phyloP scores from a whole-genome alignment of 2,888 invertebrate species.

The Nezara viridula region DNA sequence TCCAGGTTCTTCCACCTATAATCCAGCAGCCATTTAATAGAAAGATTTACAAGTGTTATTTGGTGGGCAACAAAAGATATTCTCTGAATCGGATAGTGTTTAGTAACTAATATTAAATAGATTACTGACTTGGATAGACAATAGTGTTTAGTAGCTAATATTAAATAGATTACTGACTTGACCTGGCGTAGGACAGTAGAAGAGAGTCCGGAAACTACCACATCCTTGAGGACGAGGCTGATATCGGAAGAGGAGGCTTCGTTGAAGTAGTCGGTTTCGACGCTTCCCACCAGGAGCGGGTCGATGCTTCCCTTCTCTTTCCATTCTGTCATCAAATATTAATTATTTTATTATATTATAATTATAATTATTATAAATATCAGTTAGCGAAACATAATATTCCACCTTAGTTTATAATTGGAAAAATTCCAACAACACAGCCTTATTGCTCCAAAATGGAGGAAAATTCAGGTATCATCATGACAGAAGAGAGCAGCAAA shows the following conservation, averaged over 20 bases:
- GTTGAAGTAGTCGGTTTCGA: slow-evolving; percentile 36
- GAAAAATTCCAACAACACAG: no score
- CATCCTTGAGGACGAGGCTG: slow-evolving; percentile 55
- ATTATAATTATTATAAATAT: no score
- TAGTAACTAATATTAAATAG: no score
- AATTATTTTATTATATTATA: no score
- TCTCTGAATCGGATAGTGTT: no score
- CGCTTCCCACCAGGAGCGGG: slow-evolving; percentile 52
- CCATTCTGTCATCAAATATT: not conserved
- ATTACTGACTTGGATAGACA: no score
- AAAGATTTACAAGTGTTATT: not conserved
- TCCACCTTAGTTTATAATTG: no score
- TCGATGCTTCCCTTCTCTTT: slow-evolving; percentile 18
- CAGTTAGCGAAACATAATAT: not conserved
- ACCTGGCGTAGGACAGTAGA: slow-evolving; percentile 46
- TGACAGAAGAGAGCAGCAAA: no score
- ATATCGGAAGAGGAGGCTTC: slow-evolving; percentile 50
- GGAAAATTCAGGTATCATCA: no score
- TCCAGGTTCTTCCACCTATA: slow-evolving; percentile 52
- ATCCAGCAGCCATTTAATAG: not conserved
- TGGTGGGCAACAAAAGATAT: no score
- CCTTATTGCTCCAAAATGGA: no score
- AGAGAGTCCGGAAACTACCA: slow-evolving; percentile 47
- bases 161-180: slow-evolving; percentile 44
- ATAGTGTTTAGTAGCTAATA: no score